phyloP scores from a whole-genome alignment of 1,140 invertebrate genomes.

The Mylabris phalerata region DNA sequence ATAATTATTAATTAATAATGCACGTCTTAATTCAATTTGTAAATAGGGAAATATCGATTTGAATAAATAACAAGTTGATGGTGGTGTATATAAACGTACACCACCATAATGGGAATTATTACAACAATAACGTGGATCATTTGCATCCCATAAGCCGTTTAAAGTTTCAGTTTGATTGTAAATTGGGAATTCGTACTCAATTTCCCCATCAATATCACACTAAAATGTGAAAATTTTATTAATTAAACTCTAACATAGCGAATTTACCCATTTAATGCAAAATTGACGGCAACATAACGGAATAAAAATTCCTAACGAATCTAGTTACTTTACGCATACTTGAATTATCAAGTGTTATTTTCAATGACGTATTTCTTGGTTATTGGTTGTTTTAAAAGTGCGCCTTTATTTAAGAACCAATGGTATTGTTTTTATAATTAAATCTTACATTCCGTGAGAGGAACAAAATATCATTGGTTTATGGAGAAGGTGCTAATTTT shows the following conservation, averaged over 20 bases:
- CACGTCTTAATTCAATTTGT: conserved; percentile 61
- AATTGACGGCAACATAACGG: no score
- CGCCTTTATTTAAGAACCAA: no score
- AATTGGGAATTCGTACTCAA: conserved; percentile 78
- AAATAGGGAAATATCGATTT: conserved; percentile 63
- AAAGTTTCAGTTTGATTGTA: conserved; percentile 69
- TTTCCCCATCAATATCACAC: conserved; percentile 65
- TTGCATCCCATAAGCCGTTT: conserved; percentile 65
- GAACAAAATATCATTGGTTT: no score
- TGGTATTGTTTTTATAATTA: no score
- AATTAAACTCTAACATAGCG: neutral
- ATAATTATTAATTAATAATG: conserved; percentile 44
- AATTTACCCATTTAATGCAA: neutral
- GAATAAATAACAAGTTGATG: conserved; percentile 55
- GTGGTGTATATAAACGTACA: conserved; percentile 52
- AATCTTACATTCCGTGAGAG: no score
- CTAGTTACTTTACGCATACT: no score
- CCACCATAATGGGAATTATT: conserved; percentile 60
- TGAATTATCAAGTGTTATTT: no score
- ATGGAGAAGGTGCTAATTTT: no score
- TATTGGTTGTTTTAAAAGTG: no score
- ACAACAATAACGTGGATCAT: conserved; percentile 50
- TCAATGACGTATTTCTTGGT: no score
- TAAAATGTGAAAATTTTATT: conserved; percentile 33
- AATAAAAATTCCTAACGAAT: no score